These are phyloP conservation scores for Eonycteris spelaea DNA, from an alignment of 2,113 vertebrate species.

Conservation along the genomic window DNA sequence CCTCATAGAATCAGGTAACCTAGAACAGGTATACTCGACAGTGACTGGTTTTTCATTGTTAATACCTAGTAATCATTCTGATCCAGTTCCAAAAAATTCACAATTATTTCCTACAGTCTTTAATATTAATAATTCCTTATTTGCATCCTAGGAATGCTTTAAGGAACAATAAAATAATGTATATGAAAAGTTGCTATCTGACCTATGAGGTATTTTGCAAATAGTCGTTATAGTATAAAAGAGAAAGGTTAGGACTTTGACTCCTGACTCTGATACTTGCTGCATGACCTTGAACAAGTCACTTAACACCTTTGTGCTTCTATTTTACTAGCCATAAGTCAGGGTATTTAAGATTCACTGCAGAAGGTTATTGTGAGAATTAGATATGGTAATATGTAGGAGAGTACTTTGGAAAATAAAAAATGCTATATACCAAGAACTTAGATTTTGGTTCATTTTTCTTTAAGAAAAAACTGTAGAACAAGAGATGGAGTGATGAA, in stretches of 20 bases:
- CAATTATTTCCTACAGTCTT: background rate
- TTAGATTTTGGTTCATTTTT: constrained; percentile 31
- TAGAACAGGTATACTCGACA: background rate
- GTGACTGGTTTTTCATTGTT: background rate
- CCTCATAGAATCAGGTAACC: background rate
- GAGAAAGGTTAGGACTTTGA: background rate
- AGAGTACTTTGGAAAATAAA: background rate
- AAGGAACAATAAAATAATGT: background rate
- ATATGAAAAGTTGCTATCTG: background rate
- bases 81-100: background rate
- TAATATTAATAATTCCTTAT: constrained; percentile 2
- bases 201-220: background rate
- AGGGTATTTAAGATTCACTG: background rate
- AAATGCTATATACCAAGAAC: background rate
- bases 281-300: background rate
- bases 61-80: background rate
- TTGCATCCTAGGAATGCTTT: background rate
- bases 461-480: constrained; percentile 29
- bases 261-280: background rate
- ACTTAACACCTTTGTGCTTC: background rate
- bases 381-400: background rate
- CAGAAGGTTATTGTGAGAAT: background rate
- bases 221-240: background rate
- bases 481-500: constrained; percentile 9
- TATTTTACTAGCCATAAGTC: background rate